These are phyloP conservation scores for Scomber colias DNA, from an alignment of 2,113 vertebrate species.

Conservation along the genomic window DNA sequence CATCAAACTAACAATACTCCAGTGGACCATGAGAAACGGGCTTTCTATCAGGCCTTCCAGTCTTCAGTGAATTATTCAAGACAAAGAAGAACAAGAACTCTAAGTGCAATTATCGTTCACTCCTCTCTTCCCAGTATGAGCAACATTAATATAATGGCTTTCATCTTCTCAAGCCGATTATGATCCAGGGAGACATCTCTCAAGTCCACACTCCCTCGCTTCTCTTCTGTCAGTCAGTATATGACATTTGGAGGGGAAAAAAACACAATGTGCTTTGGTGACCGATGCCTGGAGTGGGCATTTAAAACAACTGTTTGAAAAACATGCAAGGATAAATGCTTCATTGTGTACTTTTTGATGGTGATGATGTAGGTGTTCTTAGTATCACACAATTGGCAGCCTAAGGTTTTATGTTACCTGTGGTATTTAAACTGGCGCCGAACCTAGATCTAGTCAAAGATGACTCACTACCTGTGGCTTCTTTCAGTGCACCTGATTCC, in stretches of 20 bases:
- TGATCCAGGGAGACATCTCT: constrained; percentile 61
- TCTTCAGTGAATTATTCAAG: constrained; percentile 83
- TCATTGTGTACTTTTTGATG: constrained; percentile 53
- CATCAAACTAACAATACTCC: constrained; percentile 69
- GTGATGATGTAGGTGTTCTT: constrained; percentile 55
- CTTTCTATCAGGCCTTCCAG: constrained; percentile 71
- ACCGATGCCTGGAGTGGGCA: constrained; percentile 10
- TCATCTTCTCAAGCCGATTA: constrained; percentile 78
- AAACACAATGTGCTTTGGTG: constrained; percentile 23
- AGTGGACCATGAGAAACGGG: constrained; percentile 44
- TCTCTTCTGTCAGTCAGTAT: constrained; percentile 53
- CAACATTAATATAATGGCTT: constrained; percentile 82
- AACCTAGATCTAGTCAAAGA: constrained; percentile 55
- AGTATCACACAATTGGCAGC: constrained; percentile 58
- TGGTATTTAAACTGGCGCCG: constrained; percentile 66
- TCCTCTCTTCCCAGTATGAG: constrained; percentile 77
- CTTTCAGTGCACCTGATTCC: constrained; percentile 52
- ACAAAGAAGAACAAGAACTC: constrained; percentile 78
- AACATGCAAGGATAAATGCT: constrained; percentile 44
- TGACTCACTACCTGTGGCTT: constrained; percentile 68
- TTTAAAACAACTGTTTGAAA: constrained; percentile 44
- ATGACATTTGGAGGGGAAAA: constrained; percentile 49
- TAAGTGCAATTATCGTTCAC: constrained; percentile 81
- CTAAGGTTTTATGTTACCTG: constrained; percentile 70
- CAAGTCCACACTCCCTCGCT: constrained; percentile 35